A percentile compares a stretch with the other conserved stretches of the same genome.
phyloP scores from a whole-genome alignment of 2,113 vertebrate genomes.

The Dasyornis broadbenti region DNA sequence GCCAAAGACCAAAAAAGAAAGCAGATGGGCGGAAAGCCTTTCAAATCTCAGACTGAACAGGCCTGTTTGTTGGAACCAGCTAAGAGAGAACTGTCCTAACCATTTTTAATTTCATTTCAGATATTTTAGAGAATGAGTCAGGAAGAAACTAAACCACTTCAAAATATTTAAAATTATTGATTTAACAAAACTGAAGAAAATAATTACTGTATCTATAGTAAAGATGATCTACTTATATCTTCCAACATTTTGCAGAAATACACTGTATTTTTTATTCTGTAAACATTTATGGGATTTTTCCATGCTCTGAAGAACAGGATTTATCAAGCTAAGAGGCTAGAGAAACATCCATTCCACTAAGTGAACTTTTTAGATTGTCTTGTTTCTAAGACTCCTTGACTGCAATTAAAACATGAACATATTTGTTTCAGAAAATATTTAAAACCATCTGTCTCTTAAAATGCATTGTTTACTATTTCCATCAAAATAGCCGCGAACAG shows the following conservation, averaged over 20 bases:
- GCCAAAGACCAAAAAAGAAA: slow-evolving; percentile 20
- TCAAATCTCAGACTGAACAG: slow-evolving; percentile 28
- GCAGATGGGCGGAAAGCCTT: background rate
- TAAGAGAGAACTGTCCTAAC: background rate
- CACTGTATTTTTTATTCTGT: background rate
- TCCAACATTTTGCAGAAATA: background rate
- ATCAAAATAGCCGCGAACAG: background rate
- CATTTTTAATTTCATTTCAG: background rate
- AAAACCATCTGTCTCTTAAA: background rate
- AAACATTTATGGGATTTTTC: background rate
- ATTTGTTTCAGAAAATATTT: background rate
- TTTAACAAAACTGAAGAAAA: background rate
- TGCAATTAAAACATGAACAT: background rate
- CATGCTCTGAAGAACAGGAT: background rate
- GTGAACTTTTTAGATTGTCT: background rate
- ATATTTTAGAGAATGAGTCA: background rate
- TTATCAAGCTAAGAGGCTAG: background rate
- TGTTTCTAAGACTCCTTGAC: background rate
- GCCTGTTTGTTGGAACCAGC: background rate
- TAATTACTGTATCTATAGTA: background rate
- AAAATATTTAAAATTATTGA: background rate
- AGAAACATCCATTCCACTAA: background rate
- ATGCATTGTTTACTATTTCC: background rate
- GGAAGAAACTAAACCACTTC: background rate
- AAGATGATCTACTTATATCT: background rate